Evolutionary conservation across 2,797 vertebrate genomes (phyloP).

Genomic region (Poecilia wingei): DNA sequence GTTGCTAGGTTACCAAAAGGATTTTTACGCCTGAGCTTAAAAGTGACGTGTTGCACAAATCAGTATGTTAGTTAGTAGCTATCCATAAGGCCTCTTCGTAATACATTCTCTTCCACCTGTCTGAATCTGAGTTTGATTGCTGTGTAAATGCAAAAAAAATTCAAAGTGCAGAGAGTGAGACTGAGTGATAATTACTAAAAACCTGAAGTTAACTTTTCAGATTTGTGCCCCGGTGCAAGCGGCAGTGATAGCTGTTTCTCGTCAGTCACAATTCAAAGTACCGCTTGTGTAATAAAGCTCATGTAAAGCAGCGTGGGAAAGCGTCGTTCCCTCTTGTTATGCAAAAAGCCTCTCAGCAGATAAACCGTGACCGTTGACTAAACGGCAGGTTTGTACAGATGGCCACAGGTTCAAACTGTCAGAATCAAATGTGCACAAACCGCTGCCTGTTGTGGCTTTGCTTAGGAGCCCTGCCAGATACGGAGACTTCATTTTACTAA

Average conservation of each 20-base stretch:
- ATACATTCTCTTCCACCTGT: neutral
- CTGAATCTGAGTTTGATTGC: constrained; percentile 4
- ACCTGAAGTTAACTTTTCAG: neutral
- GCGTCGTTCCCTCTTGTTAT: constrained; percentile 67
- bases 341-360: constrained; percentile 77
- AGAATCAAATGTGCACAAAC: constrained; percentile 49
- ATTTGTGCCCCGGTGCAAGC: constrained; percentile 17
- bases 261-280: constrained; percentile 34
- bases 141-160: neutral
- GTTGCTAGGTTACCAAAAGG: constrained; percentile 44
- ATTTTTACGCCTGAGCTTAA: constrained; percentile 23
- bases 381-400: constrained; percentile 69
- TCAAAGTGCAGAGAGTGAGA: neutral
- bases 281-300: constrained; percentile 50
- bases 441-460: constrained; percentile 64
- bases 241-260: constrained; percentile 27
- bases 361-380: constrained; percentile 76
- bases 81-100: constrained; percentile 25
- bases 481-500: constrained; percentile 38
- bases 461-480: constrained; percentile 28
- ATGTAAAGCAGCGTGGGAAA: constrained; percentile 75
- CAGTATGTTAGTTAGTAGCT: constrained; percentile 9
- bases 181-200: neutral
- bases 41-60: constrained; percentile 33
- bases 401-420: constrained; percentile 77